phyloP scores from a whole-genome alignment of 2,888 invertebrate species.

The Callimorpha dominula region DNA sequence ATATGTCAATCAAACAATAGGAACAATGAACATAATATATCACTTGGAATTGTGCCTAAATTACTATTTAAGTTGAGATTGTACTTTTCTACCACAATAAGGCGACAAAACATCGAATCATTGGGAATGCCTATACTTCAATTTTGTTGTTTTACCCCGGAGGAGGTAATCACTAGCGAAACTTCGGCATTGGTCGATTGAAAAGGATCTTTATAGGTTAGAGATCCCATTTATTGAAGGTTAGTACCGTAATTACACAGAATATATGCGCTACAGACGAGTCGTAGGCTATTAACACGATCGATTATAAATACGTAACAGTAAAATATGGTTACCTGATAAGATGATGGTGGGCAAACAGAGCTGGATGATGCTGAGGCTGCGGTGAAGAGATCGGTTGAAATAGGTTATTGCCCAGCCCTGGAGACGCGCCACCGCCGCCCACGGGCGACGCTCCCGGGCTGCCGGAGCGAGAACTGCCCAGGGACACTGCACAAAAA shows the following conservation, averaged over 20 bases:
- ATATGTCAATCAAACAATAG: background rate
- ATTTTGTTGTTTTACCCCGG: background rate
- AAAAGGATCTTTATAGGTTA: background rate
- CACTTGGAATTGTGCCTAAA: background rate
- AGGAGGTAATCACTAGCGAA: too few species aligned
- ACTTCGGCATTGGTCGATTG: background rate
- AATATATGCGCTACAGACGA: too few species aligned
- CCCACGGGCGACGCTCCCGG: constrained; percentile 96
- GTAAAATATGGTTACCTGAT: constrained; percentile 59
- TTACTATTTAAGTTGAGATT: too few species aligned
- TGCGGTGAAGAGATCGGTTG: constrained; percentile 94
- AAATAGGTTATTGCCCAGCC: constrained; percentile 94
- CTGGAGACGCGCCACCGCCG: constrained; percentile 95
- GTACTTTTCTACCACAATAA: background rate
- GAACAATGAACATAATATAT: background rate
- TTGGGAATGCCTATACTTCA: background rate
- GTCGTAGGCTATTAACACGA: too few species aligned
- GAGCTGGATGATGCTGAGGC: constrained; percentile 74
- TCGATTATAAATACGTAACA: background rate
- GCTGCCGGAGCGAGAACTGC: constrained; percentile 97
- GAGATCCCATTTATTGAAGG: background rate
- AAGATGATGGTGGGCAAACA: constrained; percentile 62
- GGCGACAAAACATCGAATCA: background rate
- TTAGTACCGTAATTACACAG: too few species aligned
- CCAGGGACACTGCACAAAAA: constrained; percentile 91